Evolutionary conservation across 2,113 vertebrate genomes (phyloP).

Genomic region (Hymenochirus boettgeri): DNA sequence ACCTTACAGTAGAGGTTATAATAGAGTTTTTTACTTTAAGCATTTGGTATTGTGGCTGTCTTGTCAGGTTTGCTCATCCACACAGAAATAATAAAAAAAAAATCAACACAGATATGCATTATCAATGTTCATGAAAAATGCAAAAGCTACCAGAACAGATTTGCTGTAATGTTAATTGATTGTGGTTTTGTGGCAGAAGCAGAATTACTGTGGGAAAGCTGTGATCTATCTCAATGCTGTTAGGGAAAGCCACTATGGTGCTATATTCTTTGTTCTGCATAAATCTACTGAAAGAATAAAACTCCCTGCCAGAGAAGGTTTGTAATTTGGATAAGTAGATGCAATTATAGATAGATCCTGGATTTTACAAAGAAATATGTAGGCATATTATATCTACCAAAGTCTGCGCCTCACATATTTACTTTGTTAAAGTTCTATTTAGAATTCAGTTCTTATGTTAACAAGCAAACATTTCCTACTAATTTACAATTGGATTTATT

Average conservation of each 20-base stretch:
- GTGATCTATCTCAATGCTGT: slow-evolving; percentile 7
- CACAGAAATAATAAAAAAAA: slow-evolving; percentile 13
- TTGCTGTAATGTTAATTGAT: slow-evolving; percentile 36
- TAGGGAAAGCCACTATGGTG: slow-evolving; percentile 15
- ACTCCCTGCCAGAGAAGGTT: slow-evolving; percentile 6
- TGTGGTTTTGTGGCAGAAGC: slow-evolving; percentile 27
- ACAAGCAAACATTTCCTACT: too few relatives aligned
- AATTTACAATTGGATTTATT: too few relatives aligned
- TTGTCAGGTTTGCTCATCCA: slow-evolving; percentile 31
- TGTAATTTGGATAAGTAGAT: slow-evolving; percentile 25
- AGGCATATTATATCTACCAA: neutral
- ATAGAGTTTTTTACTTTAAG: slow-evolving; percentile 33
- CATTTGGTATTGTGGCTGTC: slow-evolving; percentile 33
- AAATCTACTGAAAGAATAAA: slow-evolving; percentile 10
- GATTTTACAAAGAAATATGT: slow-evolving; percentile 1
- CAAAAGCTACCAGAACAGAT: slow-evolving; percentile 15
- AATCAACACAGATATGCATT: slow-evolving; percentile 22
- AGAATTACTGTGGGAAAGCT: slow-evolving; percentile 13
- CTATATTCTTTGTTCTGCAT: slow-evolving; percentile 12
- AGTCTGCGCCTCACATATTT: neutral
- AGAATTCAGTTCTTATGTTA: neutral
- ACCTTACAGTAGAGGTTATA: slow-evolving; percentile 33
- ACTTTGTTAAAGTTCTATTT: neutral
- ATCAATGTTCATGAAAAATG: slow-evolving; percentile 37
- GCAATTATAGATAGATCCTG: slow-evolving; percentile 4